A percentile compares a stretch with the other conserved stretches of the same genome.
Conservation (phyloP, 1,140 invertebrate species). For the Gonatopus flavifemur region DNA sequence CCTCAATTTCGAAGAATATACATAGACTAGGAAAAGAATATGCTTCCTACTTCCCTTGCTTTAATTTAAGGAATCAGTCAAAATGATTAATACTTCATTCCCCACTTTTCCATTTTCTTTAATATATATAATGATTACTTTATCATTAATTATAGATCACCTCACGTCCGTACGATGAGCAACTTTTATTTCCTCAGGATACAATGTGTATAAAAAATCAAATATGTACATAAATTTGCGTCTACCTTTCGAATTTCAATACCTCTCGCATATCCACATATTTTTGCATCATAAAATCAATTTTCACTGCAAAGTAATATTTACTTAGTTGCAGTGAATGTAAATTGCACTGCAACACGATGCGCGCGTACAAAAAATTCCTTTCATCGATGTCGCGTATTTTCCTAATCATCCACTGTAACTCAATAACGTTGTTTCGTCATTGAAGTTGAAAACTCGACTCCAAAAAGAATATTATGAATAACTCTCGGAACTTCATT, state of each 20-base stretch:
- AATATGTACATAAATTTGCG: not conserved
- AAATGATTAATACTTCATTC: conserved; percentile 27
- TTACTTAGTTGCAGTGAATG: no score
- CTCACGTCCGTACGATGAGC: conserved; percentile 7
- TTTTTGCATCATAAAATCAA: no score
- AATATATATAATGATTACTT: not conserved
- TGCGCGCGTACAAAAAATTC: no score
- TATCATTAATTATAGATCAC: conserved; percentile 1
- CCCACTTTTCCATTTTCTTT: no score
- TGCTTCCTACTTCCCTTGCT: conserved; percentile 7
- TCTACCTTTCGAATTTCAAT: not conserved
- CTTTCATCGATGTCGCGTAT: no score
- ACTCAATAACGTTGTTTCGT: no score
- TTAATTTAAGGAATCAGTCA: conserved; percentile 21
- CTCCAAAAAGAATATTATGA: no score
- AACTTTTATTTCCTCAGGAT: conserved; percentile 4
- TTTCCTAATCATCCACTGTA: no score
- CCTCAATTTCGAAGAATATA: conserved; percentile 5
- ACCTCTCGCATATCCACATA: not conserved
- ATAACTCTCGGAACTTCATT: no score
- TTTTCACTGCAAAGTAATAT: no score
- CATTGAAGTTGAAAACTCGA: no score
- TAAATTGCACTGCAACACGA: no score
- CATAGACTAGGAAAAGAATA: conserved; percentile 19
- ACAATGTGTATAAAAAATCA: not conserved